phyloP scores from a whole-genome alignment of 2,797 vertebrate species.

The Gouania willdenowi region DNA sequence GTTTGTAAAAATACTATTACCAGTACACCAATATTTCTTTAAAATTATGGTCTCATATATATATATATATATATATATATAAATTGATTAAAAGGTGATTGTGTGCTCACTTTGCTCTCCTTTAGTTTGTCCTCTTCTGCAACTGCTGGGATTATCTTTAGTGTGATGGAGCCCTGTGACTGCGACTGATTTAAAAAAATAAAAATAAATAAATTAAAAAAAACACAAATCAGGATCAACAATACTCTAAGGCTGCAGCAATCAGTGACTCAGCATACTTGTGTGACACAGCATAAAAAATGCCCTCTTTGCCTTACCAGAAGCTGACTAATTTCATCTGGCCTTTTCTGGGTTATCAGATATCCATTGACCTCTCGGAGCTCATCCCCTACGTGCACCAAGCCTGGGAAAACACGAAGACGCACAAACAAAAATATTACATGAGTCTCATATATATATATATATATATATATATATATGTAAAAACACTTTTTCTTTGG shows the following conservation, averaged over 20 bases:
- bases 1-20: too few relatives aligned
- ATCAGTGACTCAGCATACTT: not conserved
- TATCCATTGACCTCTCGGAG: constrained; percentile 92
- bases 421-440: not conserved
- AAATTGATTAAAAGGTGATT: too few relatives aligned
- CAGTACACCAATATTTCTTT: too few relatives aligned
- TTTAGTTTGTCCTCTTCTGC: constrained; percentile 86
- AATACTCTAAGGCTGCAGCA: too few relatives aligned
- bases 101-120: constrained; percentile 83
- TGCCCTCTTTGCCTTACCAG: constrained; percentile 67
- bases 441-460: not conserved
- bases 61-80: too few relatives aligned
- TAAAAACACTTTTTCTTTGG: not conserved
- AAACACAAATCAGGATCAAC: too few relatives aligned
- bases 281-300: not conserved
- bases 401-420: constrained; percentile 70
- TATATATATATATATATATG: not conserved
- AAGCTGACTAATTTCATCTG: constrained; percentile 94
- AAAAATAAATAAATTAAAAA: too few relatives aligned
- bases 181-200: constrained; percentile 77
- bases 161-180: constrained; percentile 90
- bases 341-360: constrained; percentile 85
- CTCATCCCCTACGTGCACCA: constrained; percentile 93
- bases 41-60: too few relatives aligned
- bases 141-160: constrained; percentile 92